Evolutionary conservation across 2,888 invertebrate species (phyloP).

Genomic region (Atethmia centrago): DNA sequence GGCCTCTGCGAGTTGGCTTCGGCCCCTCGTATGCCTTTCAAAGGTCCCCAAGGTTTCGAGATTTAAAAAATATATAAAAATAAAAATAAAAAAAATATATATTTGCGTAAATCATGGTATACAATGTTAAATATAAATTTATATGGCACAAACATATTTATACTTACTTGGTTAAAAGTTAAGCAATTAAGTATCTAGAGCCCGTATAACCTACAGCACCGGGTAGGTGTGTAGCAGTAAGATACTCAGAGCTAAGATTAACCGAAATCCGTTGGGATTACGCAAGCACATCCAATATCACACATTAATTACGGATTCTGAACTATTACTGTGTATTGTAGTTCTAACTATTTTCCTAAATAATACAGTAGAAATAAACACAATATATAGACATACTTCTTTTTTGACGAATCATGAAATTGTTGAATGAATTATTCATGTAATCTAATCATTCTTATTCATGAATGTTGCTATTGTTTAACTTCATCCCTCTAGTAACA

Average conservation of each 20-base stretch:
- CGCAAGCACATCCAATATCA: conserved; percentile 43
- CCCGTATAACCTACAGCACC: background rate
- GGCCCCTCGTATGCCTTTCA: no score
- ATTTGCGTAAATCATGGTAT: no score
- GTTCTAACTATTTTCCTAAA: conserved; percentile 5
- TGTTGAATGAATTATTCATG: conserved; percentile 46
- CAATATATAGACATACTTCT: background rate
- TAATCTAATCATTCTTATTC: conserved; percentile 38
- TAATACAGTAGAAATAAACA: conserved; percentile 8
- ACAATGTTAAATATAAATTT: no score
- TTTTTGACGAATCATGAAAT: conserved; percentile 27
- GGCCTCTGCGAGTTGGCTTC: no score
- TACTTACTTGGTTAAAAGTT: background rate
- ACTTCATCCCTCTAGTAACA: conserved; percentile 10
- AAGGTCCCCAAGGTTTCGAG: no score
- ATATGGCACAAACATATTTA: no score
- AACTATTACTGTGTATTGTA: conserved; percentile 7
- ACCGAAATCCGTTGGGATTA: conserved; percentile 45
- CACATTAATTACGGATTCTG: conserved; percentile 43
- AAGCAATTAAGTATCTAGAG: background rate
- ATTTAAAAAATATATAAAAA: no score
- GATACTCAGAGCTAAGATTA: conserved; percentile 40
- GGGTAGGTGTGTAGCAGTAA: background rate
- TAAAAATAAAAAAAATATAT: no score
- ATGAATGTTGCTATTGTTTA: conserved; percentile 34